Evolutionary conservation across 2,797 vertebrate genomes (phyloP), one percentile per base, ranked within the genome.

Genomic region (Eupleurogrammus muticus): DNA sequence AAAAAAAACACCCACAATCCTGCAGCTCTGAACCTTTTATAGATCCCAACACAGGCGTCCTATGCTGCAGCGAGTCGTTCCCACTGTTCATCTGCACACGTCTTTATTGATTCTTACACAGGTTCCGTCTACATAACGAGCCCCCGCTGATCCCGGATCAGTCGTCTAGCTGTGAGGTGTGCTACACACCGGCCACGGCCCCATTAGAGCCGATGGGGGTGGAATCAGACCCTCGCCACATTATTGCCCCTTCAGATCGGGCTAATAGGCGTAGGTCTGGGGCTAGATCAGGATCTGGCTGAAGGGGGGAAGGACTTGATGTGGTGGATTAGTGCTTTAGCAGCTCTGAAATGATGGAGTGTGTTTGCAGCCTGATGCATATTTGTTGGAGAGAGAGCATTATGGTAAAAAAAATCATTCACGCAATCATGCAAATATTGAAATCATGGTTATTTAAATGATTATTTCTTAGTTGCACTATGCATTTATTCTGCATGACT

Each of bases 161-260:
- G 83, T 62, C 19, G 21, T 21, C 59, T 35, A 76, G 78, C 70
- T 50, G 62, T 60, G 62, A 82, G 68, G 71, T 89, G 86, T 90
- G 88, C 82, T 66, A 51, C 65, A 78, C 77, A 52, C 76, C 61
- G 77, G 81, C 69, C 85, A 79, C 4, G 38, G 66, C 54, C 71
- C 72, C 74, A 90, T 94, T 93, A 93, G 75, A 75, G 70, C 65
- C 85, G 85, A 90, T 80, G 62, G 76, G 70, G 28, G 66, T n/a
- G n/a, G n/a, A n/a, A 71, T 79, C 68, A 51, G 84, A 61, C 44
- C 19, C n/a, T 57, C 56, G 17, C 58, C 73, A 81, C 57, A 84
- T 88, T 81, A 79, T 67, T 52, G 57, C 66, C 61, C 70, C n/a
- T n/a, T 76, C 51, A 24, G 61, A 62, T 53, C 23, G 9, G 34